phyloP scores from a whole-genome alignment of 2,113 vertebrate genomes.

The Heptranchias perlo region DNA sequence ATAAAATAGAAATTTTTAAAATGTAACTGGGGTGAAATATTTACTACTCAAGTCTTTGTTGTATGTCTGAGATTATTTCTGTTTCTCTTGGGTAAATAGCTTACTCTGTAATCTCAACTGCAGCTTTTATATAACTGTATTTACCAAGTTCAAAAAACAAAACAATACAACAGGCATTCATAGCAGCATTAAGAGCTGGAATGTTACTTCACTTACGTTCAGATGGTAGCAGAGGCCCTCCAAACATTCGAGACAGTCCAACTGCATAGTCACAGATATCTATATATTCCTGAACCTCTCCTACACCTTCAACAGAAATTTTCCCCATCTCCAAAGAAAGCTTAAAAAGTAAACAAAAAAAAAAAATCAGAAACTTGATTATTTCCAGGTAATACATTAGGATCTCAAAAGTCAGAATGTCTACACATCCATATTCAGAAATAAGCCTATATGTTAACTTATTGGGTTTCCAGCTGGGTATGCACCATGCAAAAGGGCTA shows the following conservation, averaged over 20 bases:
- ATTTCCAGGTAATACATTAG: not conserved
- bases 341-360: constrained; percentile 52
- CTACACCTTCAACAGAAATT: constrained; percentile 89
- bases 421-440: not conserved
- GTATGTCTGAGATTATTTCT: not conserved
- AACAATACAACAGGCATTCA: not conserved
- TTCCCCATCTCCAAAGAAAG: constrained; percentile 97
- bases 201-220: constrained; percentile 67
- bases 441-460: not conserved
- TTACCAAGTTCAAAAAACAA: not conserved
- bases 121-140: not conserved
- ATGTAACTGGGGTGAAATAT: not conserved
- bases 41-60: not conserved
- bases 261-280: constrained; percentile 97
- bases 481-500: not conserved
- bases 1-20: not conserved
- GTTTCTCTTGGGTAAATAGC: not conserved
- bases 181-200: not conserved
- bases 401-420: not conserved
- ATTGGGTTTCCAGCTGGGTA: not conserved
- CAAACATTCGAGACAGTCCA: constrained; percentile 90
- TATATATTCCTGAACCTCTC: constrained; percentile 93
- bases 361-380: not conserved
- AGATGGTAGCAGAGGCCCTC: constrained; percentile 87
- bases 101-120: not conserved